Evolutionary conservation across 2,888 invertebrate genomes (phyloP), one percentile per base, ranked within the genome.

Genomic region (Sphaeridia pumilis): DNA sequence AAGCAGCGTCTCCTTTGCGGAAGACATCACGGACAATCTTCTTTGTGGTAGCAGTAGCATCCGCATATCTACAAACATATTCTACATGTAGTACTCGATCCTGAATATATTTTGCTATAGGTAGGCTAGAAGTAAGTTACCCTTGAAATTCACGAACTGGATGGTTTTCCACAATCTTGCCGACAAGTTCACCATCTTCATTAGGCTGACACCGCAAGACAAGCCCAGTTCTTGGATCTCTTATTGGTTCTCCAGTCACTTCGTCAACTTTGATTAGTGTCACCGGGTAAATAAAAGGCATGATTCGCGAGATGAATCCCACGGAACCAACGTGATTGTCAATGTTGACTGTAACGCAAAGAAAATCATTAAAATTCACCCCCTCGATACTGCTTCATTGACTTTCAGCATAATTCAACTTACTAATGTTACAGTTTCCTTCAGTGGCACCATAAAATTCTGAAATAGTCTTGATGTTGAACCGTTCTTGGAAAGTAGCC

Each of bases 381-480:
- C n/a, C n/a, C n/a, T n/a, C n/a, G n/a, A n/a, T n/a, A n/a, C n/a
- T n/a, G n/a, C n/a, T n/a, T n/a, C n/a, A n/a, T n/a, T n/a, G n/a
- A n/a, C n/a, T n/a, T n/a, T n/a, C n/a, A n/a, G n/a, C n/a, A n/a
- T n/a, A n/a, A n/a, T n/a, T n/a, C n/a, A 12, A 63, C 69, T 72
- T 73, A 84, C 84, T 81, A 55, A 97, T 89, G 69, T 93, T 97
- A 28, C 95, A 93, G 69, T 97, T 98, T 64, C 95, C 95, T 74
- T 97, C 95, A 0, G 95, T 97, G 3, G 94, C 92, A 1, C 95
- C 95, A 69, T 97, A 97, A 72, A 97, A 90, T 71, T 97, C 95
- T 1, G 84, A 82, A 24, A 97, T 86, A 58, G 78, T 74, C 34
- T 80, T 74, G 52, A 97, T 87, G 50, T 83, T 81, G 68, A 94